phyloP scores from a whole-genome alignment of 2,113 vertebrate genomes.

The Gymnobelideus leadbeateri region DNA sequence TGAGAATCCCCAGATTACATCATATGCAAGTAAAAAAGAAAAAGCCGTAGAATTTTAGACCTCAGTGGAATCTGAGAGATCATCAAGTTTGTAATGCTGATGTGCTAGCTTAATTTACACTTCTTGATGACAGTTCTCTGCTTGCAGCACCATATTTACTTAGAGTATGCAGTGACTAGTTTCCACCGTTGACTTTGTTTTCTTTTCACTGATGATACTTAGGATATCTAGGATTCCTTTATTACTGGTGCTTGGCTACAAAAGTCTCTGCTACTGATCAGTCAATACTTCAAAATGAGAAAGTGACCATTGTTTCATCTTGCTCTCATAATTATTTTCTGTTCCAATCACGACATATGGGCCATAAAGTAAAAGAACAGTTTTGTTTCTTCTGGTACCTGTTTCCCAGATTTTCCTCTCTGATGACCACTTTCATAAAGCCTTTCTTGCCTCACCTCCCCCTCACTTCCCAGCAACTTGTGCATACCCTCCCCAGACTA shows the following conservation, averaged over 20 bases:
- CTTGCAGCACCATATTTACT: background rate
- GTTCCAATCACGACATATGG: background rate
- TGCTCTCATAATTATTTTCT: background rate
- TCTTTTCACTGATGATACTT: background rate
- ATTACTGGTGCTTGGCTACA: background rate
- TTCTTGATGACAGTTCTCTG: background rate
- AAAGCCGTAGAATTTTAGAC: background rate
- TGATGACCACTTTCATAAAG: too few species aligned
- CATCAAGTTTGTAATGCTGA: background rate
- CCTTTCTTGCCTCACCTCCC: too few species aligned
- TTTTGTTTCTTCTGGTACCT: background rate
- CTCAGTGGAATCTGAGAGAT: background rate
- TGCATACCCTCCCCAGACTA: too few species aligned
- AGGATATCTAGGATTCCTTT: background rate
- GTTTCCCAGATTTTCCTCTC: background rate
- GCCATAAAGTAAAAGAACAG: background rate
- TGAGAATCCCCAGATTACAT: background rate
- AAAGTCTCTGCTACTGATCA: background rate
- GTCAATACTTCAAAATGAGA: background rate
- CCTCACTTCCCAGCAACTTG: too few species aligned
- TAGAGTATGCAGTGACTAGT: background rate
- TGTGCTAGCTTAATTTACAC: background rate
- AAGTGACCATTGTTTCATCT: background rate
- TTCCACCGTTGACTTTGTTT: background rate
- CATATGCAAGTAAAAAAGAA: background rate